These are phyloP conservation scores for Orussus abietinus DNA, from an alignment of 1,140 invertebrate genomes.

Conservation along the genomic window DNA sequence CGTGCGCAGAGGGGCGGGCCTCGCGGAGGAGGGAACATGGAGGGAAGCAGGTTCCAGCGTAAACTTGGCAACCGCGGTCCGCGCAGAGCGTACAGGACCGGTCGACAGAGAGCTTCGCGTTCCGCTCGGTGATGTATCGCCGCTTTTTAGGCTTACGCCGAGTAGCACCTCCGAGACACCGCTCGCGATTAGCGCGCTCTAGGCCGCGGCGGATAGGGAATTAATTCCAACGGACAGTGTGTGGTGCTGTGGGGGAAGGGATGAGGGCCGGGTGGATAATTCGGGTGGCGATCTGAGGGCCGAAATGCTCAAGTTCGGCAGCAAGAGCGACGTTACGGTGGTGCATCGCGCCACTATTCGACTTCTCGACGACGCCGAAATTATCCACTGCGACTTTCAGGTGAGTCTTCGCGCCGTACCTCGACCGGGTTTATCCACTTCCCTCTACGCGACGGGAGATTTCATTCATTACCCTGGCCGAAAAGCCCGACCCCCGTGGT, in stretches of 20 bases:
- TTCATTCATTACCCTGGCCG: no score
- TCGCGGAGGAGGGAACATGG: no score
- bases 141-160: slow-evolving; percentile 14
- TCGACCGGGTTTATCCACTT: no score
- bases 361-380: slow-evolving; percentile 90
- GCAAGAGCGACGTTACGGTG: slow-evolving; percentile 78
- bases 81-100: slow-evolving; percentile 15
- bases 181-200: background rate
- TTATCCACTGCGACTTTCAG: slow-evolving; percentile 93
- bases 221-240: slow-evolving; percentile 14
- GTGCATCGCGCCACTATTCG: slow-evolving; percentile 92
- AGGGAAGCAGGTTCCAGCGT: no score
- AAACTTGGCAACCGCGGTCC: no score
- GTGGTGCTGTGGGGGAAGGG: slow-evolving; percentile 26
- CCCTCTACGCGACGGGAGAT: no score
- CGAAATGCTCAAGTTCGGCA: slow-evolving; percentile 71
- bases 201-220: background rate
- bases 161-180: slow-evolving; percentile 12
- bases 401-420: no score
- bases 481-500: no score
- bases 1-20: no score
- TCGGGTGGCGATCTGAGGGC: slow-evolving; percentile 21
- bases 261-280: slow-evolving; percentile 26
- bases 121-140: slow-evolving; percentile 22
- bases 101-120: slow-evolving; percentile 24